Evolutionary conservation across 2,888 invertebrate genomes (phyloP).

Genomic region (Lasioglossum malachurum): DNA sequence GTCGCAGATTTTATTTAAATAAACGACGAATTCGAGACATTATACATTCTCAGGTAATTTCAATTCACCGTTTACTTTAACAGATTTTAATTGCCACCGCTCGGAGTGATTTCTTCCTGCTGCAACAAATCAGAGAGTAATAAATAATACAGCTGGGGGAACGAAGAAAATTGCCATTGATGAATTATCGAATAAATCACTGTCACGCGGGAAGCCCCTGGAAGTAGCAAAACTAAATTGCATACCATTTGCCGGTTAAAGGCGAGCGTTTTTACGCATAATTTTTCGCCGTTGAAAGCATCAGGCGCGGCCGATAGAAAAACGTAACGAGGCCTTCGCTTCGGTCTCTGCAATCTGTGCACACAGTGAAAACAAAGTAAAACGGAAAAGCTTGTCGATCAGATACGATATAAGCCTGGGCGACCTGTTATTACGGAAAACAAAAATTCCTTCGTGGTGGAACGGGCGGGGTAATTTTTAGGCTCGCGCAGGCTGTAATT

Average conservation of each 20-base stretch:
- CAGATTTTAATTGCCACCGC: neutral
- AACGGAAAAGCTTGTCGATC: conserved; percentile 12
- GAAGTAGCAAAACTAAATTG: conserved; percentile 14
- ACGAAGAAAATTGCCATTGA: neutral
- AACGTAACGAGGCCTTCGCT: neutral
- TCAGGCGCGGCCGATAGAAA: neutral
- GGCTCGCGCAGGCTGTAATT: no score
- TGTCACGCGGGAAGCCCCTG: neutral
- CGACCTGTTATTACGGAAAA: conserved; percentile 43
- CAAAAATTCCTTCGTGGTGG: conserved; percentile 23
- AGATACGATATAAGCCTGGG: conserved; percentile 12
- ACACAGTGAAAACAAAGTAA: conserved; percentile 9
- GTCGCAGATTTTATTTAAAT: neutral
- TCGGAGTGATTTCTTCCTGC: neutral
- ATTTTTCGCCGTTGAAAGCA: conserved; percentile 11
- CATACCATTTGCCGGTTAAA: neutral
- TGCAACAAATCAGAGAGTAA: neutral
- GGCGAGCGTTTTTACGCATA: neutral
- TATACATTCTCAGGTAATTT: no score
- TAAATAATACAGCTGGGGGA: neutral
- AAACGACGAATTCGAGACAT: neutral
- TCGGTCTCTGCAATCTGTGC: neutral
- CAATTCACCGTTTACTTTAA: neutral
- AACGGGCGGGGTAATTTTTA: neutral
- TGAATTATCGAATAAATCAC: conserved; percentile 18